phyloP scores from a whole-genome alignment of 53 echinoderm and acorn worm species.

The Antedon mediterranea region DNA sequence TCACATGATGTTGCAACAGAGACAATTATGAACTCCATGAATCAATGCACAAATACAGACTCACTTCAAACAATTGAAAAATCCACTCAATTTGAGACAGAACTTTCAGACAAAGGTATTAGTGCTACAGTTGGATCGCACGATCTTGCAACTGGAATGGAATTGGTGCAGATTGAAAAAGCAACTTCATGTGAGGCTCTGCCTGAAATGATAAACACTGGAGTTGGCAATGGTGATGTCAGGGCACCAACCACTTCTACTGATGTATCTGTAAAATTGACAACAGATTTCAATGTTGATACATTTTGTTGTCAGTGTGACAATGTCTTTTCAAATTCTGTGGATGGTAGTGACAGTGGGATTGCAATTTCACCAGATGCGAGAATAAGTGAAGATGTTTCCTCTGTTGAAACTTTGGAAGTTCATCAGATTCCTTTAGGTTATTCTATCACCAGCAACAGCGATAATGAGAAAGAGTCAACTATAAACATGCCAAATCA shows the following conservation, averaged over 20 bases:
- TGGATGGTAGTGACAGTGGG: constrained; percentile 25
- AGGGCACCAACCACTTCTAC: neutral
- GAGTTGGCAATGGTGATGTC: constrained; percentile 18
- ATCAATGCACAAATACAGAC: neutral
- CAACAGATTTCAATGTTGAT: neutral
- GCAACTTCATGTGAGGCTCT: neutral
- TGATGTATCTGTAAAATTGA: neutral
- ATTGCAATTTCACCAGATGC: neutral
- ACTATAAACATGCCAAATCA: neutral
- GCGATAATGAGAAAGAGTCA: too few species aligned
- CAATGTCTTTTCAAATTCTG: constrained; percentile 17
- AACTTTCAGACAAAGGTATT: neutral
- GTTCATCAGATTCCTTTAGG: too few species aligned
- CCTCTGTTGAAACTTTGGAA: too few species aligned
- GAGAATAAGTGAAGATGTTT: too few species aligned
- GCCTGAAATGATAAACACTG: constrained; percentile 8
- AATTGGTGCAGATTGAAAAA: neutral
- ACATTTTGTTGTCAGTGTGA: constrained; percentile 36
- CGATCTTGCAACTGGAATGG: neutral
- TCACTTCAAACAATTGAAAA: neutral
- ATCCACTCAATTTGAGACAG: neutral
- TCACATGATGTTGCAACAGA: constrained; percentile 9
- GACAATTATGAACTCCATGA: constrained; percentile 6
- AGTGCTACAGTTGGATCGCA: neutral
- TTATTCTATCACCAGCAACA: too few species aligned